A percentile compares a stretch with the other conserved stretches of the same genome.
Evolutionary conservation across 2,888 invertebrate species (phyloP).

Genomic region (Neocrepidodera transversa): DNA sequence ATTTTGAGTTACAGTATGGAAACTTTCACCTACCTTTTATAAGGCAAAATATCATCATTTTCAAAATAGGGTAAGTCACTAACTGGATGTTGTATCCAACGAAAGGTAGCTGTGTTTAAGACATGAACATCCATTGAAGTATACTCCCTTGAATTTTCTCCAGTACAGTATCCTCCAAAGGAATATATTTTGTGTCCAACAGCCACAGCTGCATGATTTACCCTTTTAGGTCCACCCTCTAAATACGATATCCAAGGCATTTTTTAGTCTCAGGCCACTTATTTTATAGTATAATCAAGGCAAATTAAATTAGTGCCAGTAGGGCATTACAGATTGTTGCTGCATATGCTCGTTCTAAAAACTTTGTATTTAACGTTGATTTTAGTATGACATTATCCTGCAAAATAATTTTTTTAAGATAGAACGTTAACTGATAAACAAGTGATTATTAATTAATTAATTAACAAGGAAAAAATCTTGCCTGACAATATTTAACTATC

Average conservation of each 20-base stretch:
- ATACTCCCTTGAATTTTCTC: constrained; percentile 77
- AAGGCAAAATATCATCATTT: constrained; percentile 68
- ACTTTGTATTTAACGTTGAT: neutral
- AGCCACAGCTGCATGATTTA: constrained; percentile 90
- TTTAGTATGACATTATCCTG: neutral
- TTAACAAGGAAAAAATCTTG: too few species aligned
- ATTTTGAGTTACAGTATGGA: too few species aligned
- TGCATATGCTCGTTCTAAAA: neutral
- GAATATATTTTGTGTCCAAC: constrained; percentile 83
- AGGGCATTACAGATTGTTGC: neutral
- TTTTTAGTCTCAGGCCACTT: constrained; percentile 6
- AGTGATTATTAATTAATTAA: too few species aligned
- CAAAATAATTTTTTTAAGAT: too few species aligned
- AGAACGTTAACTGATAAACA: too few species aligned
- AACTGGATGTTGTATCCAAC: constrained; percentile 67
- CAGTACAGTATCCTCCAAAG: constrained; percentile 92
- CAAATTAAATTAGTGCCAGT: neutral
- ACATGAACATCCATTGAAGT: constrained; percentile 88
- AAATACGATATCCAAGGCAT: constrained; percentile 88
- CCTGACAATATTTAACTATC: too few species aligned
- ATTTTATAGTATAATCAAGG: neutral
- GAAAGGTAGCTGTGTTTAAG: constrained; percentile 74
- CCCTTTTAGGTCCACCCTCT: constrained; percentile 89
- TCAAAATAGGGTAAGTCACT: constrained; percentile 62
- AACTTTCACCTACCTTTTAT: constrained; percentile 67